These are phyloP conservation scores for Leuctra nigra DNA, from an alignment of 2,888 invertebrate genomes.

Conservation along the genomic window DNA sequence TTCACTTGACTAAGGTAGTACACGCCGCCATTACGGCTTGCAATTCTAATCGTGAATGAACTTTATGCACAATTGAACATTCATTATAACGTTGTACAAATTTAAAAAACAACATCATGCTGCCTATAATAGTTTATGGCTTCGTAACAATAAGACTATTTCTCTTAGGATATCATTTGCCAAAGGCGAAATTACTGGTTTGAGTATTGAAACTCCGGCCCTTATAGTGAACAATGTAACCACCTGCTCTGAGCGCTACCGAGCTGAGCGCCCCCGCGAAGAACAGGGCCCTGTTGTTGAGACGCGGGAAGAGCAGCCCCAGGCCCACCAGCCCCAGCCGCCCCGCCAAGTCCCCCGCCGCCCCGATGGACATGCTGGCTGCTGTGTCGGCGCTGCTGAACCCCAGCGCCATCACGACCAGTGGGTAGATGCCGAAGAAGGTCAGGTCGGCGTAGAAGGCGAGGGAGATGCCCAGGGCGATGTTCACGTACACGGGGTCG, in stretches of 20 bases:
- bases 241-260: constrained; percentile 61
- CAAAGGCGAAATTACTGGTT: no score
- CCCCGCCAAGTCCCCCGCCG: constrained; percentile 59
- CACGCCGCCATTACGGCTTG: no score
- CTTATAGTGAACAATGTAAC: no score
- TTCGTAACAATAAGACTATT: no score
- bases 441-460: constrained; percentile 62
- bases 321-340: constrained; percentile 55
- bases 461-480: constrained; percentile 60
- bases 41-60: no score
- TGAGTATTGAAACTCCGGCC: no score
- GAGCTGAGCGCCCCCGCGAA: constrained; percentile 57
- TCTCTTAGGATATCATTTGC: no score
- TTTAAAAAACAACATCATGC: no score
- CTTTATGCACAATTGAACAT: no score
- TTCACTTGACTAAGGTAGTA: no score
- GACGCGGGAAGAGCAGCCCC: constrained; percentile 49
- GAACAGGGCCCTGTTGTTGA: constrained; percentile 59
- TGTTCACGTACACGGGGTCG: constrained; percentile 47
- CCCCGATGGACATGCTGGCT: constrained; percentile 60
- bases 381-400: constrained; percentile 55
- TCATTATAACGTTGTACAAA: no score
- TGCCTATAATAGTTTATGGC: no score
- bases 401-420: constrained; percentile 54
- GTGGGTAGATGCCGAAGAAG: constrained; percentile 61